Base-by-base conservation (phyloP, 2,113 vertebrate genomes). In the Apaloderma vittatum region DNA sequence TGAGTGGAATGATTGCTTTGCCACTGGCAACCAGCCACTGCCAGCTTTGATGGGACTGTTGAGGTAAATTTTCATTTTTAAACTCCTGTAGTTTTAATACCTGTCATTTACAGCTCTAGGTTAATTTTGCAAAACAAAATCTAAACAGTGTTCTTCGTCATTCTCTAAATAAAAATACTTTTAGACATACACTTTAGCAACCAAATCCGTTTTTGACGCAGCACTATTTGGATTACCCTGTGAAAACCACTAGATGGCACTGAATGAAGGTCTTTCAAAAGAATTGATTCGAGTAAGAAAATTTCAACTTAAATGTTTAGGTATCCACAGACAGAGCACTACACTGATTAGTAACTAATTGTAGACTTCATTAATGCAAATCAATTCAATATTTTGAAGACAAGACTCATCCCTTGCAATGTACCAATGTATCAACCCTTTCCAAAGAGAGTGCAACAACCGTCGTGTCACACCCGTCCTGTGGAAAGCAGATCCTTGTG, bases 381-480 rank as follows among this genome's bases (percentile, higher is more conserved):
- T 5, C 12, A 62, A 40, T 4, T 52, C 4, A 58, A 22, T 37
- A 20, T 16, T 30, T 9, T 19, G 27, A 40, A 74, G 49, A 32
- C 19, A 59, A 72, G 34, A 23, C 46, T 63, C 37, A 61, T 21
- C 16, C 19, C 11, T 75, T 14, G 15, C 61, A 12, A 9, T 34
- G 27, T 43, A 30, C 23, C 2, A 11, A 15, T 0, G 0, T 1
- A n/a, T 7, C n/a, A 24, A 9, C 30, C 26, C 14, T 45, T 52
- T 51, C 5, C 1, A 6, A 26, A 29, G 8, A 11, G 19, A 62
- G 21, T 0, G 1, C 8, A 30, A 29, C 8, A 1, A 4, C n/a
- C 4, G 3, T 0, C 5, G 26, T 4, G 2, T 17, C 18, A 4
- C 62, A 45, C 2, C 17, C 14, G 13, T 5, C 23, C 46, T 8